phyloP scores from a whole-genome alignment of 2,888 invertebrate genomes.

The Malacosoma neustria region DNA sequence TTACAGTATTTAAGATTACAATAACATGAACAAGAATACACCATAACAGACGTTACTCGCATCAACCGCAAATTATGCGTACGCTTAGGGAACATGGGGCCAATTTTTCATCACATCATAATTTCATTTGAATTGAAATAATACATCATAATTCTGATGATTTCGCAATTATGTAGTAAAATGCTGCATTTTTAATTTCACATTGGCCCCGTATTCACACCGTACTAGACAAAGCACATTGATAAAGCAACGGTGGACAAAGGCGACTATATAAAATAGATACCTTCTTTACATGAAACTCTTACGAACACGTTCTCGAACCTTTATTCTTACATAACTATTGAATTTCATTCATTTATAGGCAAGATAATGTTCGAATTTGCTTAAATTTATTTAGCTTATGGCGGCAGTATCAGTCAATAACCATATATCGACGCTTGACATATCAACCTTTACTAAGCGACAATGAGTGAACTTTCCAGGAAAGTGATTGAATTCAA shows the following conservation, averaged over 20 bases:
- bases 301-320: neutral
- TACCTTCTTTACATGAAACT: constrained; percentile 1
- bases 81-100: neutral
- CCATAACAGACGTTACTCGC: constrained; percentile 46
- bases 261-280: neutral
- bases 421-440: no score
- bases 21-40: constrained; percentile 71
- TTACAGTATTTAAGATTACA: constrained; percentile 70
- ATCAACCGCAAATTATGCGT: constrained; percentile 43
- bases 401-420: no score
- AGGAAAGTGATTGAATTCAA: no score
- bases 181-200: no score
- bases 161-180: no score
- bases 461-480: no score
- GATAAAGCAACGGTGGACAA: no score
- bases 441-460: no score
- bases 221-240: neutral
- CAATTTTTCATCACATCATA: no score
- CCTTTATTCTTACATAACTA: neutral
- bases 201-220: neutral
- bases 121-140: no score
- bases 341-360: constrained; percentile 2
- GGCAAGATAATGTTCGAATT: neutral
- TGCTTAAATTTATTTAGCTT: neutral
- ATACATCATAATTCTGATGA: no score